Percentiles rank a stretch among this genome's conserved stretches.
Evolutionary conservation across 2,888 invertebrate genomes (phyloP).

Genomic region (Oxystoma pomonae): DNA sequence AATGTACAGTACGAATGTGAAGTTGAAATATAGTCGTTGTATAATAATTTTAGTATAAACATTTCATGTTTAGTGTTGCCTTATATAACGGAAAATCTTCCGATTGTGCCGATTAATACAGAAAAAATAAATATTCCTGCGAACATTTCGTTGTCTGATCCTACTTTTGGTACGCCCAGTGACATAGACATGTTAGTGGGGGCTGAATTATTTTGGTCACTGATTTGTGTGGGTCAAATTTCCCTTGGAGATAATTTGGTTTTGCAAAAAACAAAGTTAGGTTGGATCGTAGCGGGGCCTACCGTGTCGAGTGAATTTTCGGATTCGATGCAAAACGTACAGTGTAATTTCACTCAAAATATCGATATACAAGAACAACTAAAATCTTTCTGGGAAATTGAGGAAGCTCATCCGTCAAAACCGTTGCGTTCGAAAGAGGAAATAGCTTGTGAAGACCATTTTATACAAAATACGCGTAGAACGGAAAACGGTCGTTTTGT

Average conservation of each 20-base stretch:
- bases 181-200: slow-evolving; percentile 8
- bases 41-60: slow-evolving; percentile 5
- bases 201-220: background rate
- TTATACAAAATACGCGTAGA: background rate
- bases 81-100: slow-evolving; percentile 7
- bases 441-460: slow-evolving; percentile 6
- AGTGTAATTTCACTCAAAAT: slow-evolving; percentile 6
- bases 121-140: slow-evolving; percentile 3
- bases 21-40: background rate
- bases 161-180: background rate
- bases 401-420: slow-evolving; percentile 9
- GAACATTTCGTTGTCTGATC: slow-evolving; percentile 2
- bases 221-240: slow-evolving; percentile 9
- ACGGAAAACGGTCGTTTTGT: slow-evolving; percentile 6
- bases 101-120: background rate
- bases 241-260: background rate
- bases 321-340: background rate
- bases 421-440: background rate
- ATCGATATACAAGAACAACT: slow-evolving; percentile 11
- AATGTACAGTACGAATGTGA: background rate
- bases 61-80: slow-evolving; percentile 7
- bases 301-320: too few relatives aligned
- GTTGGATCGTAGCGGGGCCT: slow-evolving; percentile 5
- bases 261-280: slow-evolving; percentile 8
- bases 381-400: slow-evolving; percentile 16